Percentiles rank a stretch among this genome's conserved stretches.
Evolutionary conservation across 2,888 invertebrate genomes (phyloP).

Genomic region (Trimorus sp.): DNA sequence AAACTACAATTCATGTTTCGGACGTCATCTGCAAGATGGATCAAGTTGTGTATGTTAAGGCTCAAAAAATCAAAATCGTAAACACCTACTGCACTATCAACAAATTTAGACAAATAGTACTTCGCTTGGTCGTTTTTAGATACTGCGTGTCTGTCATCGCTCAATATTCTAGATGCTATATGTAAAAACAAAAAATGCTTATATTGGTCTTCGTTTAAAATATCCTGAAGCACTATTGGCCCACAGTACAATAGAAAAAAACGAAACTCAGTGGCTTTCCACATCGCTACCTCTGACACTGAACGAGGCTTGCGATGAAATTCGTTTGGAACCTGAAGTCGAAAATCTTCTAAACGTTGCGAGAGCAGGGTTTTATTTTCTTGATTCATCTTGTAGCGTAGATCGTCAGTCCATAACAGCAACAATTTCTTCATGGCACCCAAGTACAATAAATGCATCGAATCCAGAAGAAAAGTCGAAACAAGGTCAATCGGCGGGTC

Average conservation of each 20-base stretch:
- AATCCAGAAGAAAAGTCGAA: slow-evolving; percentile 7
- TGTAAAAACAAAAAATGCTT: slow-evolving; percentile 36
- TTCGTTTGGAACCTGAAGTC: no score
- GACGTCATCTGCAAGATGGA: slow-evolving; percentile 44
- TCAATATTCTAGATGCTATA: slow-evolving; percentile 28
- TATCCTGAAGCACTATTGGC: neutral
- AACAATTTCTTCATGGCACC: slow-evolving; percentile 6
- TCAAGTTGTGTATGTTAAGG: slow-evolving; percentile 36
- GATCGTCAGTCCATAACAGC: slow-evolving; percentile 4
- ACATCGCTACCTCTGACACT: neutral
- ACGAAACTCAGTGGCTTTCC: slow-evolving; percentile 36
- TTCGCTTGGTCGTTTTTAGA: slow-evolving; percentile 9
- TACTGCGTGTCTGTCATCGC: slow-evolving; percentile 11
- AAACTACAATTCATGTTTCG: slow-evolving; percentile 30
- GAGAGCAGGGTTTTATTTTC: no score
- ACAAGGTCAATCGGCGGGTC: neutral
- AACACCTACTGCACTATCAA: neutral
- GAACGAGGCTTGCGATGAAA: no score
- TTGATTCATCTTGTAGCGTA: neutral
- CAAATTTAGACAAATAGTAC: slow-evolving; percentile 4
- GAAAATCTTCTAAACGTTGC: no score
- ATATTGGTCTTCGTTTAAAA: slow-evolving; percentile 5
- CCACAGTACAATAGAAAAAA: slow-evolving; percentile 31
- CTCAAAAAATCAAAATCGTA: slow-evolving; percentile 18
- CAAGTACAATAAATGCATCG: slow-evolving; percentile 14